Conservation (phyloP, 2,888 invertebrate species). For the Melieria picta region DNA sequence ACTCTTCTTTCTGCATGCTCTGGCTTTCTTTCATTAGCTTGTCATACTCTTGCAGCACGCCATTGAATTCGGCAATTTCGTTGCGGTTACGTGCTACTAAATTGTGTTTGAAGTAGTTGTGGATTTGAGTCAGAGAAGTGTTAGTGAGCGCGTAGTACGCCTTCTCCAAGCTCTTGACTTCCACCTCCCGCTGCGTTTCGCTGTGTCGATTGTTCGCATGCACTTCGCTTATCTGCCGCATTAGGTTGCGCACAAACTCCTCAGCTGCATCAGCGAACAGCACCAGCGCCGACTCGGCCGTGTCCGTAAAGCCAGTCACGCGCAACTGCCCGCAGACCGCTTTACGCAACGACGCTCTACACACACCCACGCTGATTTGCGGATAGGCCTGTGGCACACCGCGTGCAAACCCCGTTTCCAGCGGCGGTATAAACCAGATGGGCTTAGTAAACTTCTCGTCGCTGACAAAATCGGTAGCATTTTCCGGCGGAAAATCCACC, state of each 20-base stretch:
- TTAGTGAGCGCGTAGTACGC: slow-evolving; percentile 59
- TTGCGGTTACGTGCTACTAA: slow-evolving; percentile 59
- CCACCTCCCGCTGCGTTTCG: slow-evolving; percentile 48
- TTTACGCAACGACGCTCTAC: slow-evolving; percentile 57
- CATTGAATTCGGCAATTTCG: slow-evolving; percentile 62
- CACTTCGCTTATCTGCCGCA: slow-evolving; percentile 50
- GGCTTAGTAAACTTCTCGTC: slow-evolving; percentile 62
- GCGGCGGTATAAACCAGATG: slow-evolving; percentile 63
- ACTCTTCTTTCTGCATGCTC: slow-evolving; percentile 60
- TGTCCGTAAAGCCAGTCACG: slow-evolving; percentile 63
- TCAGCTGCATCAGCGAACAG: slow-evolving; percentile 61
- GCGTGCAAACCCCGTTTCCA: slow-evolving; percentile 57
- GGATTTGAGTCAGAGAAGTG: slow-evolving; percentile 59
- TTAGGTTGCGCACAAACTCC: slow-evolving; percentile 59
- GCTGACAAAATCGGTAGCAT: slow-evolving; percentile 59
- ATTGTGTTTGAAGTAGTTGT: slow-evolving; percentile 64
- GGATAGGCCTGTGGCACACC: slow-evolving; percentile 56
- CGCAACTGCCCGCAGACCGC: slow-evolving; percentile 62
- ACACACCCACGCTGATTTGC: slow-evolving; percentile 52
- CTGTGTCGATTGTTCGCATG: slow-evolving; percentile 45
- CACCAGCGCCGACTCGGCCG: slow-evolving; percentile 58
- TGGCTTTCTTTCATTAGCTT: slow-evolving; percentile 65
- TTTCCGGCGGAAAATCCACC: slow-evolving; percentile 63
- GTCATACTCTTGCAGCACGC: slow-evolving; percentile 62
- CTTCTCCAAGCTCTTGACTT: slow-evolving; percentile 56